phyloP scores from a whole-genome alignment of 2,113 vertebrate species.

The Coregonus clupeaformis region DNA sequence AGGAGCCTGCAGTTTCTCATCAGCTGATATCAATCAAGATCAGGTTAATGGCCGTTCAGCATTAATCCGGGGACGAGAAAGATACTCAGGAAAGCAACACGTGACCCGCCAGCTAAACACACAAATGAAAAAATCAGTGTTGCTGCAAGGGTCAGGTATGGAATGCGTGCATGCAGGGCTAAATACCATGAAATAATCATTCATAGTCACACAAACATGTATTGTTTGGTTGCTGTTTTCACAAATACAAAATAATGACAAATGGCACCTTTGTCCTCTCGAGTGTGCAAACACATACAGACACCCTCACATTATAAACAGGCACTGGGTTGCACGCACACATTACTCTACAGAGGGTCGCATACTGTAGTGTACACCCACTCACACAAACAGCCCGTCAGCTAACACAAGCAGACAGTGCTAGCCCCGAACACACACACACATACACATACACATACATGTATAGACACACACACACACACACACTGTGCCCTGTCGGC shows the following conservation, averaged over 20 bases:
- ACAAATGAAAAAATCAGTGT: no score
- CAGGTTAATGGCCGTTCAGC: slow-evolving; percentile 17
- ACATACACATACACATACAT: not conserved
- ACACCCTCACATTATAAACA: not conserved
- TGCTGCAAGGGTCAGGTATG: no score
- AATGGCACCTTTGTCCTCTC: not conserved
- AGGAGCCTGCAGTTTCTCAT: slow-evolving; percentile 28
- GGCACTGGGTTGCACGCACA: not conserved
- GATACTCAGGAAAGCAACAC: not conserved
- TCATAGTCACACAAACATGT: not conserved
- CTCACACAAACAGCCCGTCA: not conserved
- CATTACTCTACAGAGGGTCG: not conserved
- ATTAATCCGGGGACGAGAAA: slow-evolving; percentile 34
- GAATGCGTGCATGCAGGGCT: not conserved
- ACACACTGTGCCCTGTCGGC: not conserved
- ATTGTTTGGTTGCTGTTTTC: not conserved
- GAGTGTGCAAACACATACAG: not conserved
- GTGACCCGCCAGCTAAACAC: no score
- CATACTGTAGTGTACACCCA: not conserved
- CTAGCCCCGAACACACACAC: no score
- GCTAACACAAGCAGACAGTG: no score
- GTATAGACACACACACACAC: not conserved
- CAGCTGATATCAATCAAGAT: slow-evolving; percentile 48
- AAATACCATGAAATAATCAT: not conserved
- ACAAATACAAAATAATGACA: not conserved